These are phyloP conservation scores for Tenthredo mesomela DNA, from an alignment of 2,888 invertebrate species.

Conservation along the genomic window DNA sequence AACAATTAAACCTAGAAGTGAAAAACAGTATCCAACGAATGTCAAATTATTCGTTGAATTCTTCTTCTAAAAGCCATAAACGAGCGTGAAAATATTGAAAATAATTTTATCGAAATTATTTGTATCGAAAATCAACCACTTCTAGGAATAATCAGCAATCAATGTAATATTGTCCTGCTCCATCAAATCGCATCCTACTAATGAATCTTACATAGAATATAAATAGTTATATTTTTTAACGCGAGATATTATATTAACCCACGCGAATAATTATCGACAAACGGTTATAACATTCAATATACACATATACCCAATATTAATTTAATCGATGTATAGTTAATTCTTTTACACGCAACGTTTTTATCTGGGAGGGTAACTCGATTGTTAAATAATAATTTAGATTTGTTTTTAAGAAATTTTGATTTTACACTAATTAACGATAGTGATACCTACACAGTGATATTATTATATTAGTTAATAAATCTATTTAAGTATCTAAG, in stretches of 20 bases:
- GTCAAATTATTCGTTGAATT: neutral
- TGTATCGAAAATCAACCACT: neutral
- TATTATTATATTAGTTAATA: slow-evolving; percentile 3
- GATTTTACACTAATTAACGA: neutral
- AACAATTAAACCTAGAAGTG: neutral
- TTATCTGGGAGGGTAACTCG: neutral
- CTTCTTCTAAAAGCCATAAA: neutral
- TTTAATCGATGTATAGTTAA: neutral
- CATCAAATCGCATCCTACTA: neutral
- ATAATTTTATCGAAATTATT: no score
- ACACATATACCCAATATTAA: slow-evolving; percentile 1
- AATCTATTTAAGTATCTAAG: neutral
- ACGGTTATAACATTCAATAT: neutral
- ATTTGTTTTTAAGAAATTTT: neutral
- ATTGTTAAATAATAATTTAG: neutral
- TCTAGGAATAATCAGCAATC: neutral
- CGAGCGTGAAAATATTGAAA: neutral
- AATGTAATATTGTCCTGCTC: neutral
- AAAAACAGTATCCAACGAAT: neutral
- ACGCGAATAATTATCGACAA: neutral
- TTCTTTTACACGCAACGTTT: neutral
- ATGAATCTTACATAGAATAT: neutral
- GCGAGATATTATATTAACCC: neutral
- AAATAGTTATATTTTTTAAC: neutral
- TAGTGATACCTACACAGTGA: slow-evolving; percentile 16